Evolutionary conservation across 2,888 invertebrate genomes (phyloP), one percentile per base, ranked within the genome.

Genomic region (Brachyopa scutellaris): DNA sequence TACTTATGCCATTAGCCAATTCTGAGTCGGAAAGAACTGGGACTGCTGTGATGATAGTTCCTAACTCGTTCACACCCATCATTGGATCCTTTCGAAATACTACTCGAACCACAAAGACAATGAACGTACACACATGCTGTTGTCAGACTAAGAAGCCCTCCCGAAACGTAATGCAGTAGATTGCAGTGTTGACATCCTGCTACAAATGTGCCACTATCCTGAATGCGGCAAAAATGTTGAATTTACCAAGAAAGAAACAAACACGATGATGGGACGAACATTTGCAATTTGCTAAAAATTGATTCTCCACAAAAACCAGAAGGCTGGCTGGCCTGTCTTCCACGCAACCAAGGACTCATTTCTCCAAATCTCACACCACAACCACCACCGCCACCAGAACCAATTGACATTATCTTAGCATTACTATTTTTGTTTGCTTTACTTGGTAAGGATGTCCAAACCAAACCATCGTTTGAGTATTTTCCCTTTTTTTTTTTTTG

Each of bases 401-500:
- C 47, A 72, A 61, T 82, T 70, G 82, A 82, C 77, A 82, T 77
- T 82, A 82, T 77, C 76, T 82, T 64, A 70, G 61, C 62, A 57
- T 69, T 80, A 59, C 67, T 47, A 74, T 59, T 76, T 76, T 61
- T 49, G 45, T 61, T 69, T 33, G 33, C 36, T 57, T 36, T 17
- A 21, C 7, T 59, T 49, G 29, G 72, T 21, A 51, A 31, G 61
- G 72, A 53, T 51, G 72, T 72, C 42, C 61, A 72, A 72, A 64
- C 57, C 51, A 66, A 59, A 36, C 36, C 59, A 31, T 64, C 36
- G 47, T 29, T 33, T 13, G 36, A 57, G 36, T 19, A 11, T 38
- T 67, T 42, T 26, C 31, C 19, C 31, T 42, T 21, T 36, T 17
- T 62, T 17, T 59, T 49, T 36, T 17, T 62, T 17, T 59, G 33